Percentiles rank a stretch among this genome's conserved stretches.
Conservation (phyloP, 2,797 vertebrate genomes). For the Lateolabrax maculatus region DNA sequence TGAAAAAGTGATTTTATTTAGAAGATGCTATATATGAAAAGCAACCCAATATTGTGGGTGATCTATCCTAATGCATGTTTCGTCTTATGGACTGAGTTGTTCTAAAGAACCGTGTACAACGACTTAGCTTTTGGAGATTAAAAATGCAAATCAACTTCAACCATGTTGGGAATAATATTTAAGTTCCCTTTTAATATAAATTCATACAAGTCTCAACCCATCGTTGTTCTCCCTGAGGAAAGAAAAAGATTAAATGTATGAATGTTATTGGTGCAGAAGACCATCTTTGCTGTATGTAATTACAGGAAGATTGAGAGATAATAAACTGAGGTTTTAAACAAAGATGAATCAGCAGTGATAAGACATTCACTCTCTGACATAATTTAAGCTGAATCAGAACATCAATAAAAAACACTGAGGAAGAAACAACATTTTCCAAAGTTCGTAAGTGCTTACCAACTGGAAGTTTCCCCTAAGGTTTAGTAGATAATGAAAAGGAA, state of each 20-base stretch:
- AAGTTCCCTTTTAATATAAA: slow-evolving; percentile 29
- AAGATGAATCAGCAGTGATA: neutral
- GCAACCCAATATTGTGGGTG: neutral
- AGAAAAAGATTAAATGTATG: slow-evolving; percentile 41
- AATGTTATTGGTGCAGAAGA: slow-evolving; percentile 48
- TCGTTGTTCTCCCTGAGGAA: slow-evolving; percentile 42
- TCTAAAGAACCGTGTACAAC: neutral
- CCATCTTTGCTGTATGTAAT: slow-evolving; percentile 52
- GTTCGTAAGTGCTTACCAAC: neutral
- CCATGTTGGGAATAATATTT: slow-evolving; percentile 14
- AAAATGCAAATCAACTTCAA: slow-evolving; percentile 34
- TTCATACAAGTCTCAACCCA: slow-evolving; percentile 2
- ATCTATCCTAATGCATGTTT: neutral
- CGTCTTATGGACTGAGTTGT: neutral
- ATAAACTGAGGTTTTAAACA: neutral
- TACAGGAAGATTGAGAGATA: slow-evolving; percentile 25
- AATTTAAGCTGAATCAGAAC: neutral
- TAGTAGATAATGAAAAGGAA: neutral
- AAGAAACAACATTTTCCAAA: neutral
- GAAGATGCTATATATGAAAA: neutral
- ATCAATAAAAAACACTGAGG: neutral
- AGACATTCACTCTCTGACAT: neutral
- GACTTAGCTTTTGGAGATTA: neutral
- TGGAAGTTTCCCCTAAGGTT: neutral
- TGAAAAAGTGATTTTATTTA: neutral